A percentile compares a stretch with the other conserved stretches of the same genome.
phyloP scores from a whole-genome alignment of 2,888 invertebrate species.

The Rhopalosiphum nymphaeae region DNA sequence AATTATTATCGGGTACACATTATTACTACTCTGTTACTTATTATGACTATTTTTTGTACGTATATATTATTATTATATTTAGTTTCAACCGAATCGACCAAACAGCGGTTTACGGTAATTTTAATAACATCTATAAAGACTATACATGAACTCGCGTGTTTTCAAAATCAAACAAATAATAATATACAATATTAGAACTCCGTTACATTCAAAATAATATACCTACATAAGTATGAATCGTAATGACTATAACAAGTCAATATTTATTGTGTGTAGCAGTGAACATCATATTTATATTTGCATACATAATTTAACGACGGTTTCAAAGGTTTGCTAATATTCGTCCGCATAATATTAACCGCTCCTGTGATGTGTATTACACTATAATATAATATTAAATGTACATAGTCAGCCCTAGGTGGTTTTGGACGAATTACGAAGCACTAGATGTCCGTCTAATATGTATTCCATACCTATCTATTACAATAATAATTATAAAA shows the following conservation, averaged over 20 bases:
- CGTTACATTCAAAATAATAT: neutral
- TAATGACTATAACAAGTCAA: neutral
- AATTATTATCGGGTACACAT: neutral
- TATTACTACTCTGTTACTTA: neutral
- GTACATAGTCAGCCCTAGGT: neutral
- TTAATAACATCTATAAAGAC: slow-evolving; percentile 1
- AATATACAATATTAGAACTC: neutral
- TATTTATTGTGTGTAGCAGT: neutral
- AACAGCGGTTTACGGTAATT: neutral
- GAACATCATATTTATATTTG: neutral
- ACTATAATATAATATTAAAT: slow-evolving; percentile 9
- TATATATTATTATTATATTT: neutral
- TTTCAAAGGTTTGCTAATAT: neutral
- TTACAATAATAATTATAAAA: neutral
- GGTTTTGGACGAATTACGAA: neutral
- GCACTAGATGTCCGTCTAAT: neutral
- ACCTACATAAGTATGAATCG: neutral
- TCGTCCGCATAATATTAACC: neutral
- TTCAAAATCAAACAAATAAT: neutral
- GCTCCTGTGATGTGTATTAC: neutral
- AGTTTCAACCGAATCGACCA: neutral
- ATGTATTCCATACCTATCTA: neutral
- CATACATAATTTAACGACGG: neutral
- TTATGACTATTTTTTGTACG: neutral
- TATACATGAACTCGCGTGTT: neutral